A percentile compares a stretch with the other conserved stretches of the same genome.
Evolutionary conservation across 2,888 invertebrate genomes (phyloP).

Genomic region (Drosophila limbata): DNA sequence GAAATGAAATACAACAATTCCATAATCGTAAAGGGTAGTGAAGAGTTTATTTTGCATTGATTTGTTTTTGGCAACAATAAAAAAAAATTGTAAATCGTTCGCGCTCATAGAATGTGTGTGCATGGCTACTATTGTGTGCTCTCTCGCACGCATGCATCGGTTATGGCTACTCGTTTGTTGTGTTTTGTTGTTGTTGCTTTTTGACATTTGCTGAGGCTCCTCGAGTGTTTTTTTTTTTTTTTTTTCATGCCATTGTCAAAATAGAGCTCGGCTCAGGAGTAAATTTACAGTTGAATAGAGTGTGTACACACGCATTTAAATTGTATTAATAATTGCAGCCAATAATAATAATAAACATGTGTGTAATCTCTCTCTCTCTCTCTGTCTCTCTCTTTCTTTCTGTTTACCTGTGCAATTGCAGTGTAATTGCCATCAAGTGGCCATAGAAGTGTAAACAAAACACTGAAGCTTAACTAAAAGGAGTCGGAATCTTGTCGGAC

Average conservation of each 20-base stretch:
- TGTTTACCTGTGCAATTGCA: constrained; percentile 22
- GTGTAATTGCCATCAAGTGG: constrained; percentile 47
- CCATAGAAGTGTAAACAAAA: constrained; percentile 49
- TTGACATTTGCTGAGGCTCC: constrained; percentile 59
- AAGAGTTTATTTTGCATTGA: constrained; percentile 52
- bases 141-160: constrained; percentile 57
- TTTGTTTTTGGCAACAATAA: constrained; percentile 53
- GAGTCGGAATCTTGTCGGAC: constrained; percentile 10
- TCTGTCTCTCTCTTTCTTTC: constrained; percentile 1
- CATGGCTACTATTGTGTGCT: constrained; percentile 62
- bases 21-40: constrained; percentile 50
- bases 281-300: constrained; percentile 1
- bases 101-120: constrained; percentile 46
- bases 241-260: constrained; percentile 16
- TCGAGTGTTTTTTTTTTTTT: constrained; percentile 23
- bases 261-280: constrained; percentile 10
- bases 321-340: constrained; percentile 1
- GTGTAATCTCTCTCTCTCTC: constrained; percentile 5
- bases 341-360: constrained; percentile 20
- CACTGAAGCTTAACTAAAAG: constrained; percentile 22
- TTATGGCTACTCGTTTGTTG: constrained; percentile 65
- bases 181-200: constrained; percentile 75
- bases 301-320: constrained; percentile 1
- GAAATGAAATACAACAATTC: not conserved
- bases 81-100: constrained; percentile 58